Evolutionary conservation across 2,113 vertebrate species (phyloP).

Genomic region (Anhinga rufa): DNA sequence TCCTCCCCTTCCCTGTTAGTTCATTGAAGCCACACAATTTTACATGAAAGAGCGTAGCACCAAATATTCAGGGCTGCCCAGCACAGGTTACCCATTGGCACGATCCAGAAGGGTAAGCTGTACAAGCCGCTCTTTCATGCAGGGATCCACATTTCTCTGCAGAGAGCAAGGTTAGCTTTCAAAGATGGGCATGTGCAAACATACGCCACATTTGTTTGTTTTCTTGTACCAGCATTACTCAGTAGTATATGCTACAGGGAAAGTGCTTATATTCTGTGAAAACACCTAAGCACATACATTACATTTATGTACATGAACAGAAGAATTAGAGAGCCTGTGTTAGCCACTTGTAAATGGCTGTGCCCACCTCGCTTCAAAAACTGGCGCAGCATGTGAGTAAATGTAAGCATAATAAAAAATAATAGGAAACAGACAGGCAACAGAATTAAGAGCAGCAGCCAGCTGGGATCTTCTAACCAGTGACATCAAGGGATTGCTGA

Average conservation of each 20-base stretch:
- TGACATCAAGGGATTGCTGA: constrained; percentile 69
- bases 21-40: background rate
- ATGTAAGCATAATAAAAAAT: constrained; percentile 57
- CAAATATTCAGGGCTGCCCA: background rate
- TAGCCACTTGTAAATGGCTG: background rate
- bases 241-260: background rate
- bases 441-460: constrained; percentile 54
- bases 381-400: background rate
- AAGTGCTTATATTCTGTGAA: background rate
- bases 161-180: background rate
- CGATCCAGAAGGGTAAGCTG: background rate
- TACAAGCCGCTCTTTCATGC: constrained; percentile 29
- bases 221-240: background rate
- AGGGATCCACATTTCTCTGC: background rate
- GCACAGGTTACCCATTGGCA: background rate
- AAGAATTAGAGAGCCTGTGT: background rate
- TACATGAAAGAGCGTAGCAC: background rate
- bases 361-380: constrained; percentile 25
- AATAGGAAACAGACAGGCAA: constrained; percentile 58
- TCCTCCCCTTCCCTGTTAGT: background rate
- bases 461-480: constrained; percentile 66
- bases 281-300: background rate
- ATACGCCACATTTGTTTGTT: background rate
- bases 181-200: background rate
- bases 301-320: background rate